Percentiles rank a stretch among this genome's conserved stretches.
These are phyloP conservation scores for Tenthredo distinguenda DNA, from an alignment of 2,888 invertebrate species.

Conservation along the genomic window DNA sequence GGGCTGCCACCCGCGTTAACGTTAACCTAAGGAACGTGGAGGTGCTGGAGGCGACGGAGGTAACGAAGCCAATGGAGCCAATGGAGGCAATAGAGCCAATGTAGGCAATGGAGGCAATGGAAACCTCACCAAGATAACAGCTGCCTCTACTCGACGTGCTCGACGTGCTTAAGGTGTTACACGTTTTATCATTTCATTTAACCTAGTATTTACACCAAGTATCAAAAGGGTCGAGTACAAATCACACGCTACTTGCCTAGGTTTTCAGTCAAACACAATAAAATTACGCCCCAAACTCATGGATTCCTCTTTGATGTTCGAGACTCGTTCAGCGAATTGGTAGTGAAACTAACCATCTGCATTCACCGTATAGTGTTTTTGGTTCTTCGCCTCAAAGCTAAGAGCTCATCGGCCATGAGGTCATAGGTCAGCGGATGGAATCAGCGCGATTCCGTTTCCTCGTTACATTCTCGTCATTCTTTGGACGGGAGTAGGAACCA, in stretches of 20 bases:
- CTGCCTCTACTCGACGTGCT: conserved; percentile 30
- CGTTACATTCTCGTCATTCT: conserved; percentile 50
- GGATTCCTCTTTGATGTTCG: not conserved
- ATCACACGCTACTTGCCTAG: not conserved
- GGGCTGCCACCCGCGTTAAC: conserved; percentile 59
- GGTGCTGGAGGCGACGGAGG: conserved; percentile 39
- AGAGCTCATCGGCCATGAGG: not conserved
- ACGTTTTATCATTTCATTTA: conserved; percentile 33
- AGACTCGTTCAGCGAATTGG: not conserved
- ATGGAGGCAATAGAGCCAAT: conserved; percentile 45
- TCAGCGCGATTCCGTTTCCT: conserved; percentile 13
- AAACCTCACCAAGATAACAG: conserved; percentile 39
- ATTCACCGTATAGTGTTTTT: not conserved
- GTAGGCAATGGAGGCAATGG: conserved; percentile 39
- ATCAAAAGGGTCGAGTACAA: not conserved
- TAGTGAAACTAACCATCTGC: too few relatives aligned
- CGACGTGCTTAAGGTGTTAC: conserved; percentile 1
- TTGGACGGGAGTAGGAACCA: conserved; percentile 57
- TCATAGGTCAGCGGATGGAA: conserved; percentile 8
- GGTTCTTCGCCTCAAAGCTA: not conserved
- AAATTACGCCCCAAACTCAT: not conserved
- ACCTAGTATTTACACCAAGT: conserved; percentile 7
- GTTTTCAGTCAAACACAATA: not conserved
- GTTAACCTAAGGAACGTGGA: conserved; percentile 53
- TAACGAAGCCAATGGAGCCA: conserved; percentile 46